phyloP scores from a whole-genome alignment of 2,113 vertebrate species.

The Hucho hucho region DNA sequence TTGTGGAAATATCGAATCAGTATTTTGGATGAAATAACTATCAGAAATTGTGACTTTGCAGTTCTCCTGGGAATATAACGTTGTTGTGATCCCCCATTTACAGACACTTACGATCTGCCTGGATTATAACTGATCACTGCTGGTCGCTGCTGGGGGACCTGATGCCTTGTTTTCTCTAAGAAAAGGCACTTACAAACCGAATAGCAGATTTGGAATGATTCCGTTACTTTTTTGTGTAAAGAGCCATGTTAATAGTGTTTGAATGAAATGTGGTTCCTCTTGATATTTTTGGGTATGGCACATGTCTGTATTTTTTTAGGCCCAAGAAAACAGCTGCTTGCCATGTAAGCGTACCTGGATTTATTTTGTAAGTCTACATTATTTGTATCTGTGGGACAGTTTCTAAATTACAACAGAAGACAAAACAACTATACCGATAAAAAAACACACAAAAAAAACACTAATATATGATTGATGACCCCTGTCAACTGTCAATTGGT shows the following conservation, averaged over 20 bases:
- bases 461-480: constrained; percentile 49
- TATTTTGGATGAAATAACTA: constrained; percentile 56
- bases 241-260: constrained; percentile 78
- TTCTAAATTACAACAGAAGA: constrained; percentile 87
- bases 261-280: constrained; percentile 73
- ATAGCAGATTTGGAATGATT: constrained; percentile 51
- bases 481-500: constrained; percentile 69
- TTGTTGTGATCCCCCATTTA: constrained; percentile 36
- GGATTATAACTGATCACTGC: constrained; percentile 82
- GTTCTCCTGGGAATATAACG: constrained; percentile 43
- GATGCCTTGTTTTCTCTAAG: constrained; percentile 1
- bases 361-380: constrained; percentile 98
- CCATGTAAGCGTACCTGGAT: constrained; percentile 98
- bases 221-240: constrained; percentile 74
- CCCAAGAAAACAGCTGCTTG: constrained; percentile 88
- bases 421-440: constrained; percentile 38
- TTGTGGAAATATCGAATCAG: constrained; percentile 47
- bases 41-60: constrained; percentile 51
- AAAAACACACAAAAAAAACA: constrained; percentile 25
- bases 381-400: constrained; percentile 99
- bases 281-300: constrained; percentile 68
- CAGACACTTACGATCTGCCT: constrained; percentile 23
- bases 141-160: constrained; percentile 42
- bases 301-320: constrained; percentile 74
- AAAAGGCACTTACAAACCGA: constrained; percentile 52